A percentile compares a stretch with the other conserved stretches of the same genome.
These are phyloP conservation scores for Drosophila bocki DNA, from an alignment of 1,140 invertebrate genomes.

Conservation along the genomic window DNA sequence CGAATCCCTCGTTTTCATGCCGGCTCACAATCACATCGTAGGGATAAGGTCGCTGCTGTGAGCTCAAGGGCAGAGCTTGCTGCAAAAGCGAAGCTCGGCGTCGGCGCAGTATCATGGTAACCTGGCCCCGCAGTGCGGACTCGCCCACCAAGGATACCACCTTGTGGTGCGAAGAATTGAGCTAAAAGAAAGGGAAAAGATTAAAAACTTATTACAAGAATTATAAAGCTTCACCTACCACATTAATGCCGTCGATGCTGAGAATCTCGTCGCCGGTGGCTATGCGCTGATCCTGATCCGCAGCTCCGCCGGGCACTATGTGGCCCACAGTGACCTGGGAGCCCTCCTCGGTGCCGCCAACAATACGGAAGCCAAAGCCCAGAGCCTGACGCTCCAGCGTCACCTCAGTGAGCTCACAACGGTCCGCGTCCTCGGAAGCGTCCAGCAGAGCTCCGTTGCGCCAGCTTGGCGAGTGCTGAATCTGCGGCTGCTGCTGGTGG, in stretches of 20 bases:
- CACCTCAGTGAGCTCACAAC: constrained; percentile 92
- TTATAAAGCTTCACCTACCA: constrained; percentile 81
- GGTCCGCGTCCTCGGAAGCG: constrained; percentile 83
- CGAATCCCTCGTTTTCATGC: constrained; percentile 98
- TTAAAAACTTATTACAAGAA: not conserved
- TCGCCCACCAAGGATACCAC: constrained; percentile 95
- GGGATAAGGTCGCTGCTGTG: constrained; percentile 86
- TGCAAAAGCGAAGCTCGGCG: constrained; percentile 84
- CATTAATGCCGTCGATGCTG: constrained; percentile 92
- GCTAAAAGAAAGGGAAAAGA: constrained; percentile 33
- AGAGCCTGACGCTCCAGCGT: constrained; percentile 92
- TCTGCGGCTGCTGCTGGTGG: constrained; percentile 43
- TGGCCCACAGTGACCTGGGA: constrained; percentile 98
- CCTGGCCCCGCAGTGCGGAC: constrained; percentile 90
- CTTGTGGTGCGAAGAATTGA: constrained; percentile 94
- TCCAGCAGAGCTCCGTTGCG: constrained; percentile 77
- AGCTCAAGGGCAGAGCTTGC: constrained; percentile 40
- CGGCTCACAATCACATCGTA: constrained; percentile 96
- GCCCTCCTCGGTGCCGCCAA: constrained; percentile 99
- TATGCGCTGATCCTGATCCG: constrained; percentile 93
- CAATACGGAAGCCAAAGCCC: constrained; percentile 98
- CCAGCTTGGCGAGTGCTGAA: constrained; percentile 68
- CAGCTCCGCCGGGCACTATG: constrained; percentile 96
- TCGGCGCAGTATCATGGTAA: constrained; percentile 90
- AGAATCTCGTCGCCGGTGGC: constrained; percentile 95